Conservation (phyloP, 2,888 invertebrate genomes). For the Ptychoptera albimana region DNA sequence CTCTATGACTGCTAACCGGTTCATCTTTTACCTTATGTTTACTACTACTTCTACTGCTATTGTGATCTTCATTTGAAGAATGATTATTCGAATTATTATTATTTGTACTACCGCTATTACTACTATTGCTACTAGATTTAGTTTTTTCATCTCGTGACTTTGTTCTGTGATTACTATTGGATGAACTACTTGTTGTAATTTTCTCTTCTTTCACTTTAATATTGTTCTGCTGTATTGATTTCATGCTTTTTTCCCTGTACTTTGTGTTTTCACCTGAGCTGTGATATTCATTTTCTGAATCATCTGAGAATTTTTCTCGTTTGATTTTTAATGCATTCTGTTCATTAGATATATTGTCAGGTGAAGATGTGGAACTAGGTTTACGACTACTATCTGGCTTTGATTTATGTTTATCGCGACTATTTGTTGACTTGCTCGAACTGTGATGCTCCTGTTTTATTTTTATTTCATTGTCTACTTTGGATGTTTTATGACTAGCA, state of each 20-base stretch:
- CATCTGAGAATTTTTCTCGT: neutral
- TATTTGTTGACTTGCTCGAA: neutral
- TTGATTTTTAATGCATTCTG: neutral
- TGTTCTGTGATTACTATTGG: conserved; percentile 8
- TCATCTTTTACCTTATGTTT: neutral
- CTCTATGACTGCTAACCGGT: neutral
- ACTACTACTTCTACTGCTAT: conserved; percentile 1
- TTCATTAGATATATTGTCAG: neutral
- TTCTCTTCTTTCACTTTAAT: conserved; percentile 3
- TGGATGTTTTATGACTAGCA: neutral
- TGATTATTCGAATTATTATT: conserved; percentile 7
- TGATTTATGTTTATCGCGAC: neutral
- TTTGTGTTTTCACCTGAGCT: neutral
- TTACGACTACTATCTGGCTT: neutral
- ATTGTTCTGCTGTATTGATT: conserved; percentile 2
- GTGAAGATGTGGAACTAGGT: no score
- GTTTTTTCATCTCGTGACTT: conserved; percentile 11
- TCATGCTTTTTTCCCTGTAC: neutral
- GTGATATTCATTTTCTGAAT: neutral
- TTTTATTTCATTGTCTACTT: neutral
- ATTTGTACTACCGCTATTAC: conserved; percentile 10
- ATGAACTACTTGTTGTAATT: no score
- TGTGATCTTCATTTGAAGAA: conserved; percentile 1
- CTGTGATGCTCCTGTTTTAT: neutral
- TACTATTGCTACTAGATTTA: conserved; percentile 12